These are phyloP conservation scores for Ochotona princeps DNA, from an alignment of 2,113 vertebrate genomes.

Conservation along the genomic window DNA sequence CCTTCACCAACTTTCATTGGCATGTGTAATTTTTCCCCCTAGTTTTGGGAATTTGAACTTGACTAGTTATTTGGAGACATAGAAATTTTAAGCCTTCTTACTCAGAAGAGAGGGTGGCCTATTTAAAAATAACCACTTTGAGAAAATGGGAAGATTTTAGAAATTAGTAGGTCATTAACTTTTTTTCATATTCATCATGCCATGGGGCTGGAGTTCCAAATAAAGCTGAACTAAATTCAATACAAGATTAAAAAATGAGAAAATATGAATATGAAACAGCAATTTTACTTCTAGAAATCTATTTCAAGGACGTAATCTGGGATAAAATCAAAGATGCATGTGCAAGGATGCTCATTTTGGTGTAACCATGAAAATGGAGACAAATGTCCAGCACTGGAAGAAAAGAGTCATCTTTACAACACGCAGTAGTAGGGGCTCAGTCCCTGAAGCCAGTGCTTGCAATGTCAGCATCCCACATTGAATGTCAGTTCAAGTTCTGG, in stretches of 20 bases:
- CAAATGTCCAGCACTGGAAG: background rate
- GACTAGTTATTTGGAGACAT: constrained; percentile 14
- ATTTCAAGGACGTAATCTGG: constrained; percentile 30
- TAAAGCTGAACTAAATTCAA: constrained; percentile 16
- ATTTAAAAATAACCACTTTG: background rate
- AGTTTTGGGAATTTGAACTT: background rate
- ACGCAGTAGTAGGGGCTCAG: too few species aligned
- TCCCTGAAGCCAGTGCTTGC: too few species aligned
- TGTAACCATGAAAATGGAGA: background rate
- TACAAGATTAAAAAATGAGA: constrained; percentile 40
- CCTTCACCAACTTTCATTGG: background rate
- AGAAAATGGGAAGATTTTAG: constrained; percentile 24
- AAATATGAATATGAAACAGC: constrained; percentile 10
- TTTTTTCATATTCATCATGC: background rate
- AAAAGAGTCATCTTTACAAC: background rate
- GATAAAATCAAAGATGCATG: background rate
- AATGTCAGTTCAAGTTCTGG: too few species aligned
- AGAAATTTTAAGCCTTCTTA: constrained; percentile 12
- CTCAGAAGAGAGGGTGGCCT: background rate
- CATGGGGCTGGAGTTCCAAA: background rate
- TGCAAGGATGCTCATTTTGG: background rate
- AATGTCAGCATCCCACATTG: too few species aligned
- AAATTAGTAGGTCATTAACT: background rate
- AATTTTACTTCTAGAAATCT: constrained; percentile 22
- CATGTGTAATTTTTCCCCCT: constrained; percentile 16